Base-by-base conservation (phyloP, 2,113 vertebrate species). In the Heptranchias perlo region DNA sequence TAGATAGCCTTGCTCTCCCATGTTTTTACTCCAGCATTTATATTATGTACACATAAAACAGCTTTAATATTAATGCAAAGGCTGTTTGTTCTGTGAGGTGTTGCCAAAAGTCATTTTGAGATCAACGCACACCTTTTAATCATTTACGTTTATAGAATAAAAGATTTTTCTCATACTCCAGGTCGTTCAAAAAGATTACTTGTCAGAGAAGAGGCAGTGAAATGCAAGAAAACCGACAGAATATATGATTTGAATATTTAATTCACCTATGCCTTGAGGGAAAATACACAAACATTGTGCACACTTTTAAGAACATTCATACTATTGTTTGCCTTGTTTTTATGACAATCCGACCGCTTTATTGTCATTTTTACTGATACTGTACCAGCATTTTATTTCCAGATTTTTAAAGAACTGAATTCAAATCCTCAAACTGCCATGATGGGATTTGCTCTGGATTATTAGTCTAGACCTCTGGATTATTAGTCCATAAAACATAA, bases 11-110 rank as follows among this genome's bases (percentile, higher is more conserved):
- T 69, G 93, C 94, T 95, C 44, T 69, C 44, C 65, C 44, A 95
- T 95, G 65, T 95, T 95, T 95, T 73, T 95, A 95, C 47, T 95
- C 65, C 94, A 49, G 65, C 47, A 67, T 95, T 95, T 95, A 73
- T 95, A 69, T 95, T 69, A 95, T 73, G 65, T 69, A 95, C 94
- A 95, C 44, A 95, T 28, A 95, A 95, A 95, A 52, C 94, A 95
- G 44, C 65, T 95, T 95, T 95, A 95, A 95, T 95, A 95, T 69
- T 95, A 95, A 95, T 95, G 94, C 28, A 94, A 67, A 44, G 64
- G 28, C 65, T 95, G 47, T 69, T 95, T 69, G 28, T 95, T 95
- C 47, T 95, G 11, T 52, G 44, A 95, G 94, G 23, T 95, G 94
- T 95, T 95, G 93, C 94, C 94, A 95, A 52, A 64, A 95, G 65